These are phyloP conservation scores for Zeuzera pyrina DNA, from an alignment of 2,888 invertebrate species.

Conservation along the genomic window DNA sequence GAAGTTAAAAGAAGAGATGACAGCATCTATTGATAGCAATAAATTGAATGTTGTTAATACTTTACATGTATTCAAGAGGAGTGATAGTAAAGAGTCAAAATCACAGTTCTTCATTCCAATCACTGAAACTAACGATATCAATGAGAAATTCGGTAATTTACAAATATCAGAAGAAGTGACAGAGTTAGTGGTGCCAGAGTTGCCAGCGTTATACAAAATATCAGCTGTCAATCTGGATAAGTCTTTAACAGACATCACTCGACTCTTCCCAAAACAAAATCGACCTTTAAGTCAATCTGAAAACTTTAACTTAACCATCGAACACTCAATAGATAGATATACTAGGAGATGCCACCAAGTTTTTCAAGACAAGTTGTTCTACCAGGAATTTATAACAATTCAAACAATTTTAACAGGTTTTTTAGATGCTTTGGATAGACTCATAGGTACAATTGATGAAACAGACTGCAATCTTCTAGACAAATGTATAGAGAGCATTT, in stretches of 20 bases:
- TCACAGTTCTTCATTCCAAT: conserved; percentile 67
- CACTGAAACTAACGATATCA: conserved; percentile 37
- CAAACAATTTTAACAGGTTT: conserved; percentile 51
- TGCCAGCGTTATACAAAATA: conserved; percentile 44
- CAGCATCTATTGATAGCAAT: conserved; percentile 54
- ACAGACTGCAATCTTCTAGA: conserved; percentile 56
- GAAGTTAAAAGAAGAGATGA: conserved; percentile 38
- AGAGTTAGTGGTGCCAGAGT: conserved; percentile 45
- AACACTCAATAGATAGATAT: conserved; percentile 62
- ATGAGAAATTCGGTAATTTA: conserved; percentile 51
- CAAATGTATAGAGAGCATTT: conserved; percentile 50
- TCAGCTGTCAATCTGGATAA: conserved; percentile 46
- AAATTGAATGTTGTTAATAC: conserved; percentile 54
- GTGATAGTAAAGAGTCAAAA: conserved; percentile 57
- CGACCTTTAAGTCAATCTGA: conserved; percentile 64
- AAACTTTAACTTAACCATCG: conserved; percentile 49
- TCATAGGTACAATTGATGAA: conserved; percentile 42
- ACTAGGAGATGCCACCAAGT: conserved; percentile 64
- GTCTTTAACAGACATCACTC: conserved; percentile 44
- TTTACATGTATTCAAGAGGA: conserved; percentile 56
- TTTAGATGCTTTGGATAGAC: conserved; percentile 35
- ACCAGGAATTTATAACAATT: conserved; percentile 53
- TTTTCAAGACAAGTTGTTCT: conserved; percentile 63
- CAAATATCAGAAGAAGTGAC: conserved; percentile 49
- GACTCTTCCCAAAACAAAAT: conserved; percentile 60